phyloP scores from a whole-genome alignment of 2,888 invertebrate genomes.

The Fragum fragum region DNA sequence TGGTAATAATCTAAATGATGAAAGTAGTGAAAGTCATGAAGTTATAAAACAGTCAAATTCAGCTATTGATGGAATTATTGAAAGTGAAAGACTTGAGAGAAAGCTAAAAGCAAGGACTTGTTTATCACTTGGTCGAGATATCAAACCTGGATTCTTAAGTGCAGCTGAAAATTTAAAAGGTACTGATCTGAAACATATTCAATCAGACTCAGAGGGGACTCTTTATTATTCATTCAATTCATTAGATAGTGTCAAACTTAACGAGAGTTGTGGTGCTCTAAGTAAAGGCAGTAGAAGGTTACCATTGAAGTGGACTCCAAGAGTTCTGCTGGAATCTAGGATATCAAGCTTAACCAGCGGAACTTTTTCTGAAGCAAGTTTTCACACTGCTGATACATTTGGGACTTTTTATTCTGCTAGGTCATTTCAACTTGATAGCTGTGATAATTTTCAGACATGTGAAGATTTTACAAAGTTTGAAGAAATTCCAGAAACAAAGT shows the following conservation, averaged over 20 bases:
- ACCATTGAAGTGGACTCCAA: slow-evolving; percentile 56
- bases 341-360: slow-evolving; percentile 45
- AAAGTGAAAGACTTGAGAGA: slow-evolving; percentile 10
- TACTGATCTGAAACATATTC: not conserved
- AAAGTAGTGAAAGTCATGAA: not conserved
- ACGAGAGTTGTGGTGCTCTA: slow-evolving; percentile 24
- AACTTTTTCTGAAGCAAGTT: slow-evolving; percentile 53
- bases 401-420: slow-evolving; percentile 56
- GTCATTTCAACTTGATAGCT: slow-evolving; percentile 59
- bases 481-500: slow-evolving; percentile 31
- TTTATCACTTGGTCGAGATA: slow-evolving; percentile 14
- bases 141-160: slow-evolving; percentile 10
- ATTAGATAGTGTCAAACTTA: slow-evolving; percentile 37
- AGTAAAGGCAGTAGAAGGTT: slow-evolving; percentile 24
- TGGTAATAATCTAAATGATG: not conserved
- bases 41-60: slow-evolving; percentile 9
- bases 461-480: slow-evolving; percentile 48
- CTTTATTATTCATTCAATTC: slow-evolving; percentile 56
- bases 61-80: slow-evolving; percentile 30
- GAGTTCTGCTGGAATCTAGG: slow-evolving; percentile 49
- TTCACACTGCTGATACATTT: slow-evolving; percentile 60
- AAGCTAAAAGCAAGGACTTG: slow-evolving; percentile 8
- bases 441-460: slow-evolving; percentile 63
- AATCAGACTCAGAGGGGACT: slow-evolving; percentile 49
- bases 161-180: slow-evolving; percentile 4